Base-by-base conservation (phyloP, 2,888 invertebrate species). In the Orthosia cruda region DNA sequence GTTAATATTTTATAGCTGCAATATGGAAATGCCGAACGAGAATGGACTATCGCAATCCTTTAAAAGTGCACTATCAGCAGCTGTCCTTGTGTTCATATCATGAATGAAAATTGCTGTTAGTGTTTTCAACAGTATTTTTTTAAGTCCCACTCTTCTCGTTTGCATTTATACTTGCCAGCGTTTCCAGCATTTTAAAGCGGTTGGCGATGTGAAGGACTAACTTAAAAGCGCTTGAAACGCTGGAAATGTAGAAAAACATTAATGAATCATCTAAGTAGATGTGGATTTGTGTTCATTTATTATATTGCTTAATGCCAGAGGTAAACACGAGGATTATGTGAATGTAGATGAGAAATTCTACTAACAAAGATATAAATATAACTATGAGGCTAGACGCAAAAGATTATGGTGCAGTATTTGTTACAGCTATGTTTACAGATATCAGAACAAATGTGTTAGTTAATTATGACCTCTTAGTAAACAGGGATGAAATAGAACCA, bases 1-100 rank as follows among this genome's bases (percentile, higher is more conserved):
- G 76, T 87, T 83, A 84, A 85, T 84, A 78, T 86, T 87, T 81
- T 80, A 87, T 77, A 64, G 15, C 58, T 59, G 69, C 72, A 76
- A 77, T 83, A 81, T 83, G 76, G 50, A 63, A 80, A 66, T 62
- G 65, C 74, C 63, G 63, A 73, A 79, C 71, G 67, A 61, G 40
- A 77, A 64, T 74, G 65, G 70, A 74, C 66, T 69, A 55, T 55
- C 32, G 69, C 73, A 72, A 77, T 87, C 71, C 62, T 74, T 79
- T 77, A 76, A 85, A 81, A 81, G 69, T 57, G 72, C 58, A 61
- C 52, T 61, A 64, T n/a, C 83, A 87, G 74, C 77, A 80, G 87
- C 62, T 78, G 23, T 66, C 16, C 65, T 47, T 26, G 32, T 23
- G 13, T 63, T 64, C 58, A 32, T 45, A 61, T 63, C 63, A 50